phyloP scores from a whole-genome alignment of 2,113 vertebrate species.

The Seriola dumerili region DNA sequence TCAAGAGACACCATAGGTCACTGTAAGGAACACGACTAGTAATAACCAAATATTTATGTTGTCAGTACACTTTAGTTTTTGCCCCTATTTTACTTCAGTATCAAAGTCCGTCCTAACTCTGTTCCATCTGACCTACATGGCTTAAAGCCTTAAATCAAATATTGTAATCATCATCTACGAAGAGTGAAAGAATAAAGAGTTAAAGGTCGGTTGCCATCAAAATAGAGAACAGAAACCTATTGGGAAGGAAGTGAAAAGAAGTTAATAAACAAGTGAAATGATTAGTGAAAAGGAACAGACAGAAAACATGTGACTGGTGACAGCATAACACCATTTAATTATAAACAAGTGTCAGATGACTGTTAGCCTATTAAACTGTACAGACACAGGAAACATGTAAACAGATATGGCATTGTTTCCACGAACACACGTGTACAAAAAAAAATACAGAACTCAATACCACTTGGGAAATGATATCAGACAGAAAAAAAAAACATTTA shows the following conservation, averaged over 20 bases:
- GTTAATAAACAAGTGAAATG: not conserved
- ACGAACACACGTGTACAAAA: not conserved
- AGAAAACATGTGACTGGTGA: not conserved
- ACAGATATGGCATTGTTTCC: not conserved
- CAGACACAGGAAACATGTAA: not conserved
- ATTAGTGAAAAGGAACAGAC: not conserved
- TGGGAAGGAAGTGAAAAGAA: constrained; percentile 50
- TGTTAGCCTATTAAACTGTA: constrained; percentile 1
- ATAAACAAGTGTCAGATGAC: not conserved
- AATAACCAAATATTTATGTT: not conserved
- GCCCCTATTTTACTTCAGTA: not conserved
- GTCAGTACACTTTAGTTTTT: not conserved
- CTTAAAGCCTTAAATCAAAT: not conserved
- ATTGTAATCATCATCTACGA: not conserved
- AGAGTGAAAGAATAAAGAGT: not conserved
- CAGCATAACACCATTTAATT: constrained; percentile 8
- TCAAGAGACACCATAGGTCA: not conserved
- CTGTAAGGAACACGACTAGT: too few species aligned
- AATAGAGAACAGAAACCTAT: constrained; percentile 67
- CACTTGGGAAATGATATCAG: not conserved
- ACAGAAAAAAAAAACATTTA: not conserved
- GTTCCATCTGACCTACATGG: not conserved
- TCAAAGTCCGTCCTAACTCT: not conserved
- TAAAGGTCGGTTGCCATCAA: constrained; percentile 19
- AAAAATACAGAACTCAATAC: not conserved